Evolutionary conservation across 2,113 vertebrate species (phyloP).

Genomic region (Ramphastos sulfuratus): DNA sequence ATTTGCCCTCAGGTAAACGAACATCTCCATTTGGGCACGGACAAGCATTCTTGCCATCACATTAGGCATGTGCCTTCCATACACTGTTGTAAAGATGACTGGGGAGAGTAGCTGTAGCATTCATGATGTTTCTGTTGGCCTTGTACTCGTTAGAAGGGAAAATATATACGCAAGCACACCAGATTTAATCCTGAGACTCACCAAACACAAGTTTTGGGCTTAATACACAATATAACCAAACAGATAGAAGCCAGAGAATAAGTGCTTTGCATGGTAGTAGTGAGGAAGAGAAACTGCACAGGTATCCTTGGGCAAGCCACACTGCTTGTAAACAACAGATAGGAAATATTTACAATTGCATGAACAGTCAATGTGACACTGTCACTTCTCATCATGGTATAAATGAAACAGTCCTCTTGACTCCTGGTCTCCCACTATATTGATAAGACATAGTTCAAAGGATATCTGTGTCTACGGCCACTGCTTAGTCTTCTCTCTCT

Average conservation of each 20-base stretch:
- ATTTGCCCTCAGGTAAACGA: not conserved
- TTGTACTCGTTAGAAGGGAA: not conserved
- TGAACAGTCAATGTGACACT: not conserved
- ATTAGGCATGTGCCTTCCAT: not conserved
- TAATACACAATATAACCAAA: not conserved
- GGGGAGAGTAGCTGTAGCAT: not conserved
- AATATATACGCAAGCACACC: not conserved
- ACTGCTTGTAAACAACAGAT: not conserved
- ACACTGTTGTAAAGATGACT: not conserved
- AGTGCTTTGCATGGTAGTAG: not conserved
- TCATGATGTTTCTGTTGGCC: not conserved
- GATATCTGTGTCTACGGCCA: not conserved
- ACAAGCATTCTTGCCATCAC: not conserved
- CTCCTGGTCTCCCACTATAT: not conserved
- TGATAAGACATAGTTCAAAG: not conserved
- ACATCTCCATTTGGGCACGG: not conserved
- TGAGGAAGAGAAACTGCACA: not conserved
- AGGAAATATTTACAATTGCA: not conserved
- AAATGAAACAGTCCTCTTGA: not conserved
- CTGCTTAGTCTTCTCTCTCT: not conserved
- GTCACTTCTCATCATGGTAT: not conserved
- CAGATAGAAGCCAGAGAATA: not conserved
- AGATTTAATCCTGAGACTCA: not conserved
- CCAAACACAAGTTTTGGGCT: not conserved
- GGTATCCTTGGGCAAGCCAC: not conserved